phyloP scores from a whole-genome alignment of 2,113 vertebrate genomes.

The Corvus cornix region DNA sequence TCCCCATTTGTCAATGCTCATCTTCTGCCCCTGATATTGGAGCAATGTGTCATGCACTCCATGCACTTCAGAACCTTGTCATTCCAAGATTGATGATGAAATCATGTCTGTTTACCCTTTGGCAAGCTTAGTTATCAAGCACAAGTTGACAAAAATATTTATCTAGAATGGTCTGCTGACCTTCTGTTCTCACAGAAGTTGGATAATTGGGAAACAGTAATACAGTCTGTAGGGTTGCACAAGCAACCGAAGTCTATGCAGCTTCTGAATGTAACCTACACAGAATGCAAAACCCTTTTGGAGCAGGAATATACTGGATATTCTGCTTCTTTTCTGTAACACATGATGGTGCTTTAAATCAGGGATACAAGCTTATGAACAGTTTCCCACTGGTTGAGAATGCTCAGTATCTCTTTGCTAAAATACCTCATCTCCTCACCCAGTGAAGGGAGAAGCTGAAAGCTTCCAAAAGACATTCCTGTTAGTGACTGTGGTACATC shows the following conservation, averaged over 20 bases:
- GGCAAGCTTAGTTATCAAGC: background rate
- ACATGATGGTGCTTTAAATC: background rate
- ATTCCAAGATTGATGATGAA: constrained; percentile 8
- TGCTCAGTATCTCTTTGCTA: background rate
- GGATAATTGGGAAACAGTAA: background rate
- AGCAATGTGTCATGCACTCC: background rate
- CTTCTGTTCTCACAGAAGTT: constrained; percentile 23
- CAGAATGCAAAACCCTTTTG: background rate
- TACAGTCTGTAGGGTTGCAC: background rate
- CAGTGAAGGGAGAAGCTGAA: background rate
- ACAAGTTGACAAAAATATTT: constrained; percentile 34
- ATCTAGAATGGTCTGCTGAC: background rate
- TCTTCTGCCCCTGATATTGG: background rate
- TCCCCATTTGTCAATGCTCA: background rate
- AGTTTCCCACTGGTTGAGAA: background rate
- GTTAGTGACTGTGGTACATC: background rate
- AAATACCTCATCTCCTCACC: background rate
- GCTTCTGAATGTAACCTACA: background rate
- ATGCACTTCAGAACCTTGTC: constrained; percentile 12
- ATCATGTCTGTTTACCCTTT: constrained; percentile 8
- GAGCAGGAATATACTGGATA: background rate
- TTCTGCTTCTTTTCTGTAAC: background rate
- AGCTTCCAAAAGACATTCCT: background rate
- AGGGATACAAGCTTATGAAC: background rate
- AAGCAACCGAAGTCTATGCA: background rate